Base-by-base conservation (phyloP, 1,140 invertebrate genomes). In the Odontomachus brunneus region DNA sequence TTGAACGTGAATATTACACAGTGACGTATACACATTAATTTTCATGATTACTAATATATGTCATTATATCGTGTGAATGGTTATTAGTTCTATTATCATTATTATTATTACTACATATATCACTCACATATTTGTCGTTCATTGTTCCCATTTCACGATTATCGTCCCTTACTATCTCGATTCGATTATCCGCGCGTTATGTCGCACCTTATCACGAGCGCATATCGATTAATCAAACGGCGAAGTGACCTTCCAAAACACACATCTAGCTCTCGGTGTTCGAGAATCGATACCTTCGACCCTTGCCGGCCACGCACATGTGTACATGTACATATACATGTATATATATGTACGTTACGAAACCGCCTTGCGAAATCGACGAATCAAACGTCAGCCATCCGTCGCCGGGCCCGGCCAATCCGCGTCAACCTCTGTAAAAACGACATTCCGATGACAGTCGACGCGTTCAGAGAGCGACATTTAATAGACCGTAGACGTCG, bases 321-420 rank as follows among this genome's bases (percentile, higher is more conserved):
- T 63, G 38, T 4, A 44, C 5, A 33, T 33, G 44, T 19, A 51
- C n/a, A 49, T 62, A n/a, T n/a, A n/a, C n/a, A n/a, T n/a, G n/a
- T n/a, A n/a, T n/a, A n/a, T n/a, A 44, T 11, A 44, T 44, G 49
- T 19, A 51, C n/a, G 51, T 63, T 29, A 49, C 24, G 14, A 26
- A 74, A 62, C 22, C 24, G n/a, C 1, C 14, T 38, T 73, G 22
- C 51, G 7, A 19, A 75, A 75, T 75, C n/a, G 44, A 49, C 44
- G 57, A 62, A 75, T 75, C 57, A 62, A 75, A 75, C 9, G 44
- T 63, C 57, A 51, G n/a, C 26, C 44, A 14, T 29, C 59, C 62
- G n/a, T 59, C 12, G 24, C 26, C 38, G 38, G 38, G 38, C n/a
- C 22, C 44, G 24, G 59, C 5, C n/a, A 74, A 74, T 12, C 22